Conservation (phyloP, 2,113 vertebrate genomes). For the Chlamydotis undulata region DNA sequence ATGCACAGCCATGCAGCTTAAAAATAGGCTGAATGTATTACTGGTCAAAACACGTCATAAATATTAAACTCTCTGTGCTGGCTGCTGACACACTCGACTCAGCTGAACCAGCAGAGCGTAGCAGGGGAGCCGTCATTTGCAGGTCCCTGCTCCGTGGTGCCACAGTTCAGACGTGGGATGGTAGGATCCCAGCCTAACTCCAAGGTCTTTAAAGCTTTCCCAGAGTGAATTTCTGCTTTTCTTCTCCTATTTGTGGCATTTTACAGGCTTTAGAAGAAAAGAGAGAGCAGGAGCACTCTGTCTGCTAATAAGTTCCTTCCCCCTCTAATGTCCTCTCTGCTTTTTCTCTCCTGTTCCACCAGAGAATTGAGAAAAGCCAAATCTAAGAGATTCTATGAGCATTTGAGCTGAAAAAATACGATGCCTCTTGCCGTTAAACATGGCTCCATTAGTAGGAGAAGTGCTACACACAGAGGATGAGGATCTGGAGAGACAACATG, state of each 20-base stretch:
- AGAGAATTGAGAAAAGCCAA: neutral
- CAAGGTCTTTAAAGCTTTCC: neutral
- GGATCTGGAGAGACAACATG: neutral
- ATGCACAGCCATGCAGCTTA: neutral
- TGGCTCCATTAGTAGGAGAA: neutral
- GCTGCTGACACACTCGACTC: neutral
- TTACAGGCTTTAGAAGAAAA: neutral
- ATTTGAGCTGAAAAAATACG: neutral
- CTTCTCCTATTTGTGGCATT: neutral
- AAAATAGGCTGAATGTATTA: conserved; percentile 25
- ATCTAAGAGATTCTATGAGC: neutral
- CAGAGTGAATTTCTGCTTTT: neutral
- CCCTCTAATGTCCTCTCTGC: neutral
- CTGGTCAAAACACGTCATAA: neutral
- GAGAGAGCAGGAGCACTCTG: neutral
- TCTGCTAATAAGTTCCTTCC: conserved; percentile 4
- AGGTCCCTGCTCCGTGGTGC: neutral
- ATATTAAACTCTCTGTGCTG: neutral
- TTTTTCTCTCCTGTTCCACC: conserved; percentile 7
- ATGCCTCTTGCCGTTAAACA: neutral
- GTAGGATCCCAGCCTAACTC: neutral
- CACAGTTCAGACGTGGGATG: neutral
- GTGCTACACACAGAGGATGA: neutral
- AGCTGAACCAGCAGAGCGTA: neutral
- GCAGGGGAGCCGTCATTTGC: neutral